Conservation (phyloP, 1,140 invertebrate species). For the Drosophila dunni region DNA sequence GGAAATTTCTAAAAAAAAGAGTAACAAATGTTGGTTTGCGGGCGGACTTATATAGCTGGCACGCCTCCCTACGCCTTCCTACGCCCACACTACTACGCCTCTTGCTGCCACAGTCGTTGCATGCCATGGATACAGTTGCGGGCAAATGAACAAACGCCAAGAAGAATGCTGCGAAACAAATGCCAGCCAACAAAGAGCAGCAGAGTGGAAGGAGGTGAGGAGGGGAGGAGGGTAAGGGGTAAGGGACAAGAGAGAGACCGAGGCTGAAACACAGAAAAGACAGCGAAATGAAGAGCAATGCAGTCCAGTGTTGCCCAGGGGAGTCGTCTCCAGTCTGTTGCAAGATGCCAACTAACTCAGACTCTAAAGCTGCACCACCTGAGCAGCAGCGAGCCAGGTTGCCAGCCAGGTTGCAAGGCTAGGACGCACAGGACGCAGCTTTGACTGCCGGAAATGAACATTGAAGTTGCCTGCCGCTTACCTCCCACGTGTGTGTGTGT, state of each 20-base stretch:
- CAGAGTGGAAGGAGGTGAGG: not conserved
- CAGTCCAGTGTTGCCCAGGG: slow-evolving; percentile 9
- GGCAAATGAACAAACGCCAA: slow-evolving; percentile 78
- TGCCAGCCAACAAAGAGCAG: not conserved
- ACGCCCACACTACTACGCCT: not conserved
- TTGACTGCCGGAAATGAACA: slow-evolving; percentile 83
- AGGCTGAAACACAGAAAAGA: slow-evolving; percentile 12
- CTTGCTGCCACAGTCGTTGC: slow-evolving; percentile 18
- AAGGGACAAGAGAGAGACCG: not conserved
- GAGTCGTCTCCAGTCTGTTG: slow-evolving; percentile 6
- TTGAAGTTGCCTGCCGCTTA: slow-evolving; percentile 54
- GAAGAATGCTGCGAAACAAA: slow-evolving; percentile 61
- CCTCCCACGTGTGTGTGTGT: not conserved
- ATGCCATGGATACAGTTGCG: slow-evolving; percentile 74
- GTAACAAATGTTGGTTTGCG: slow-evolving; percentile 56
- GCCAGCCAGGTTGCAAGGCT: slow-evolving; percentile 14
- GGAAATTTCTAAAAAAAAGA: slow-evolving; percentile 27
- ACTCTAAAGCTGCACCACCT: slow-evolving; percentile 61
- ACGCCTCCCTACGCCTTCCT: slow-evolving; percentile 5
- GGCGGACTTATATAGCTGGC: slow-evolving; percentile 66
- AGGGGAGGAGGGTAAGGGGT: not conserved
- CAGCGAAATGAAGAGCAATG: slow-evolving; percentile 31
- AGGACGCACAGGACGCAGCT: slow-evolving; percentile 71
- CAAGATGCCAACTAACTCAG: slow-evolving; percentile 78
- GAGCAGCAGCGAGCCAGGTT: slow-evolving; percentile 60